Base-by-base conservation (phyloP, 2,113 vertebrate species). In the Petrocephalus microphthalmus region DNA sequence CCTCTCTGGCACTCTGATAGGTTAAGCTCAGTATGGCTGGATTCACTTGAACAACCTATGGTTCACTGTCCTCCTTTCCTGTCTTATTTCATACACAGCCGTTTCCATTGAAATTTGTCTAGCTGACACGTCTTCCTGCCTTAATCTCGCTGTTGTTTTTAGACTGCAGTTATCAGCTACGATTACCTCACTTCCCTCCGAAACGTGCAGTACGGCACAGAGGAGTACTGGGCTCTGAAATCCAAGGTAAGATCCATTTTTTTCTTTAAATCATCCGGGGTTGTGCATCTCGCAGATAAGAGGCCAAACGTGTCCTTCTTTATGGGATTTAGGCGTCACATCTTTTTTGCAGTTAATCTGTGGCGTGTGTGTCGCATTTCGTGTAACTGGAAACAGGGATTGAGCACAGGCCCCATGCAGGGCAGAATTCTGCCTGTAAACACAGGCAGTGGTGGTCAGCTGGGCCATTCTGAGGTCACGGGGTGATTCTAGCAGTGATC, bases 151-250 rank as follows among this genome's bases (percentile, higher is more conserved):
- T 56, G 88, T 53, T 83, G 78, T 19, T 51, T 81, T 89, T 94
- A 99, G 98, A 99, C 97, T 0, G 96, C 95, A 20, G 92, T 95
- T 89, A 97, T 99, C 95, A 97, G 95, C 90, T 98, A 95, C 13
- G 98, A 99, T 93, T 99, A 99, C 89, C 94, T 99, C 90, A 97
- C 96, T 0, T 94, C 97, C 37, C 96, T 99, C 88, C 96, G 92
- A 91, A 92, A 94, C 0, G 93, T 98, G 89, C 94, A 96, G 0
- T 92, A 95, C 0, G 97, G 95, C 87, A 96, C 98, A 51, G 95
- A 97, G 64, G 96, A 98, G 87, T 99, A 99, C 91, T 92, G 95
- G 78, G 90, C 91, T 11, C 92, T 97, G 92, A 97, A 93, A 90
- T 99, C 98, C 20, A 94, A 99, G 97, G 98, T 99, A 95, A 91